Conservation (phyloP, 2,888 invertebrate species). For the Zeuzera pyrina region DNA sequence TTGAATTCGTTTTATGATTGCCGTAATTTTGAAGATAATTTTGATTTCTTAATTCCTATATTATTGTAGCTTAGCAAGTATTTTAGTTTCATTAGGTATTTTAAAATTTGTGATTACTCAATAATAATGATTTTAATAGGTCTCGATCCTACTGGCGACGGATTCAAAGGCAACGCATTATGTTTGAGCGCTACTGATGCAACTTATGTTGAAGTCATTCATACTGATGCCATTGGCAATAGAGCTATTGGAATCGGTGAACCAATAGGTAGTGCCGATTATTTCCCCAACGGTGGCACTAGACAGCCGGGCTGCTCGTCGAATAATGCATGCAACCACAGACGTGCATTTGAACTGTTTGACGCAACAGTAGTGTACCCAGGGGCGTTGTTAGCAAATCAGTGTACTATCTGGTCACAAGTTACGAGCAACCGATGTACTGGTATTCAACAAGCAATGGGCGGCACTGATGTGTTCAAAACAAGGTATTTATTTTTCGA, state of each 20-base stretch:
- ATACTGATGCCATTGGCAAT: slow-evolving; percentile 12
- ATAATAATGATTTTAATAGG: not conserved
- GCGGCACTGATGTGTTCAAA: too few species aligned
- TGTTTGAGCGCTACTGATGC: slow-evolving; percentile 10
- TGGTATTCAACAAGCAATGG: not conserved
- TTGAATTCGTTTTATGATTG: too few species aligned
- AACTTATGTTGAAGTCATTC: slow-evolving; percentile 22
- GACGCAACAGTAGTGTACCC: slow-evolving; percentile 5
- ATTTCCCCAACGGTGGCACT: slow-evolving; percentile 25
- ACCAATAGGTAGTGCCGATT: slow-evolving; percentile 6
- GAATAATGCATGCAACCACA: slow-evolving; percentile 7
- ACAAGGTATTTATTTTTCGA: too few species aligned
- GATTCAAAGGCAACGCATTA: not conserved
- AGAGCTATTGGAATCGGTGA: slow-evolving; percentile 11
- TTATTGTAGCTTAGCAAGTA: too few species aligned
- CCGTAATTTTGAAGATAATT: too few species aligned
- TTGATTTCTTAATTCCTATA: too few species aligned
- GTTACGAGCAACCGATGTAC: slow-evolving; percentile 8
- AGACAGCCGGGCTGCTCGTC: slow-evolving; percentile 3
- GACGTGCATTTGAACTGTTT: slow-evolving; percentile 8
- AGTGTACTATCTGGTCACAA: slow-evolving; percentile 7
- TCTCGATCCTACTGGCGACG: not conserved
- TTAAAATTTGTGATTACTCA: not conserved
- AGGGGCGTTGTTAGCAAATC: slow-evolving; percentile 5
- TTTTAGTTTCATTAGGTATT: too few species aligned